Evolutionary conservation across 2,113 vertebrate species (phyloP), one percentile per base, ranked within the genome.

Genomic region (Gasterosteus aculeatus): DNA sequence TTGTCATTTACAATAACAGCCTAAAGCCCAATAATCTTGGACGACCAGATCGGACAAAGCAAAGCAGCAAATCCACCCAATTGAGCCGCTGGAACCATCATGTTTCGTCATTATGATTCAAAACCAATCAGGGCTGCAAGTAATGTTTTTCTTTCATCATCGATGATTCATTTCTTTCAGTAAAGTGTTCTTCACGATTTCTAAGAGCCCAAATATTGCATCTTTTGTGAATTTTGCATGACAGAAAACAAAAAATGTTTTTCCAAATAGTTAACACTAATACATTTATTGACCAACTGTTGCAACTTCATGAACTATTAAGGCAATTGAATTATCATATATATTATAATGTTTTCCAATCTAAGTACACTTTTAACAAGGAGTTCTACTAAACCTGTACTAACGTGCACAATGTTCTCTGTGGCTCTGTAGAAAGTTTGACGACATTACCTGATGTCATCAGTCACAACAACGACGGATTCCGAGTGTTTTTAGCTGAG

Each of bases 81-180:
- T 10, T 5, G 12, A 54, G 35, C 3, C 10, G 31, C 8, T 22
- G 11, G 16, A 64, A 29, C 15, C 19, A 64, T 70, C 18, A 56
- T 29, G 47, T 64, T 62, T 77, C 3, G 11, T 59, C 1, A 19
- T 59, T 69, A 35, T 26, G 3, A 35, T 67, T 59, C 1, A 41
- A 54, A 42, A 65, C 16, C 56, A 38, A 26, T 59, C 22, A 71
- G 1, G 41, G 41, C 31, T 39, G 16, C 26, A 67, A 18, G n/a
- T 12, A 18, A 38, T 9, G 2, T 62, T 76, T 76, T 62, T 6
- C 39, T 54, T 39, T 35, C 26, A 19, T 77, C 38, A 46, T 57
- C 3, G 46, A 26, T 42, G 5, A 26, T 22, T 62, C 2, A 1
- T n/a, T 22, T 65, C 5, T 46, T 18, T 64, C 47, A 62, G 15